Percentiles rank a stretch among this genome's conserved stretches.
These are phyloP conservation scores for Plagodis dolabraria DNA, from an alignment of 2,888 invertebrate genomes.

Conservation along the genomic window DNA sequence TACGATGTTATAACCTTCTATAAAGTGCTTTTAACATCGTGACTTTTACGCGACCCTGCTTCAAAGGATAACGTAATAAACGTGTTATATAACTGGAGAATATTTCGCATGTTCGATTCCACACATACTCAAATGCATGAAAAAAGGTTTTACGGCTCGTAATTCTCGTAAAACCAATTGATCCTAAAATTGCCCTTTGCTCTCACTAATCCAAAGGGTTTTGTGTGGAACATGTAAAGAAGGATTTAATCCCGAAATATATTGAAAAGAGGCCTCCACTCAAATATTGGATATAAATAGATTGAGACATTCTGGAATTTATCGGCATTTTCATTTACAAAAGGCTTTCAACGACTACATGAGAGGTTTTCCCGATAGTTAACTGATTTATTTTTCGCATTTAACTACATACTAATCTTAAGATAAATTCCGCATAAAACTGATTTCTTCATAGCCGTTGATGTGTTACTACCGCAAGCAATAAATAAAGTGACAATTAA, in stretches of 20 bases:
- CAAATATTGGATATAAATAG: neutral
- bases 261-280: conserved; percentile 30
- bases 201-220: conserved; percentile 43
- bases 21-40: too few relatives aligned
- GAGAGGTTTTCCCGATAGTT: too few relatives aligned
- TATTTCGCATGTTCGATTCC: conserved; percentile 51
- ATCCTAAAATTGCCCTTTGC: conserved; percentile 64
- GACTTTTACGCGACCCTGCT: too few relatives aligned
- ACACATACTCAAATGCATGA: conserved; percentile 54
- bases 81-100: conserved; percentile 26
- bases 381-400: too few relatives aligned
- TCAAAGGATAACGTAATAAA: conserved; percentile 22
- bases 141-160: conserved; percentile 70
- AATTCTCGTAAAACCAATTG: conserved; percentile 72
- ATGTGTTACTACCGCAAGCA: too few relatives aligned
- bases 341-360: too few relatives aligned
- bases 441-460: too few relatives aligned
- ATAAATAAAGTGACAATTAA: too few relatives aligned
- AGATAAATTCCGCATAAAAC: too few relatives aligned
- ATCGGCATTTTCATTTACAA: neutral
- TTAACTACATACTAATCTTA: too few relatives aligned
- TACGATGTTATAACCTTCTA: too few relatives aligned
- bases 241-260: conserved; percentile 41
- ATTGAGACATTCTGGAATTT: neutral
- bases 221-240: conserved; percentile 39